A percentile compares a stretch with the other conserved stretches of the same genome.
phyloP scores from a whole-genome alignment of 2,797 vertebrate genomes.

The Falco rusticolus region DNA sequence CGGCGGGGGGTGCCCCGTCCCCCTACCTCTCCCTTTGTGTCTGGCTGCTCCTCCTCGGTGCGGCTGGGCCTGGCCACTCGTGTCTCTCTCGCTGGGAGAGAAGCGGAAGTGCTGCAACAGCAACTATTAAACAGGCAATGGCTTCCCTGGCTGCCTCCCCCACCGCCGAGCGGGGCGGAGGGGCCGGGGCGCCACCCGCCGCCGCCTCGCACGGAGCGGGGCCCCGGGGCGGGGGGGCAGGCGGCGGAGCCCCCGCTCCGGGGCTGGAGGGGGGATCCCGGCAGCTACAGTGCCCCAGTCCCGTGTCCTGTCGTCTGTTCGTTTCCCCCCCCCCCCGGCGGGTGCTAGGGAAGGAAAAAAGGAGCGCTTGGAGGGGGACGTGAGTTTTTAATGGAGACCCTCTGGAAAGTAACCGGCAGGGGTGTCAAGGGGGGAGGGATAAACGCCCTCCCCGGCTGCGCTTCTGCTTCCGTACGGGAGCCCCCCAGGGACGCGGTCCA shows the following conservation, averaged over 20 bases:
- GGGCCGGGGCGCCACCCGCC: neutral
- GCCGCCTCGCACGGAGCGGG: neutral
- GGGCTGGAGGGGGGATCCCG: neutral
- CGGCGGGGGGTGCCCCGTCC: constrained; percentile 38
- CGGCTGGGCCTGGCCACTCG: constrained; percentile 89
- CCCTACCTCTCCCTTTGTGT: constrained; percentile 84
- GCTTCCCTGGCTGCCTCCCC: constrained; percentile 71
- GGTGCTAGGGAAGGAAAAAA: neutral
- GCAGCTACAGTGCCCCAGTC: neutral
- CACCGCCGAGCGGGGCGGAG: constrained; percentile 10
- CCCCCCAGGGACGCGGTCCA: neutral
- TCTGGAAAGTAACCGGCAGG: neutral
- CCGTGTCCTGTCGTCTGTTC: neutral
- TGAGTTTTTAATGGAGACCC: constrained; percentile 1
- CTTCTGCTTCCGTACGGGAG: neutral
- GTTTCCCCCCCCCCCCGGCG: neutral
- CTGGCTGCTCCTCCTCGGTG: constrained; percentile 80
- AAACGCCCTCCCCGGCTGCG: neutral
- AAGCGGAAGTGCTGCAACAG: constrained; percentile 91
- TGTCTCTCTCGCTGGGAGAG: constrained; percentile 87
- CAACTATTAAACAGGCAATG: constrained; percentile 81
- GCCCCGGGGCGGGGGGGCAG: neutral
- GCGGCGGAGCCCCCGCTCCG: neutral
- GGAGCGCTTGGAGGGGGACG: neutral
- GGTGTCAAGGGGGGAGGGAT: neutral